These are phyloP conservation scores for Pemphredon lugubris DNA, from an alignment of 2,888 invertebrate genomes.

Conservation along the genomic window DNA sequence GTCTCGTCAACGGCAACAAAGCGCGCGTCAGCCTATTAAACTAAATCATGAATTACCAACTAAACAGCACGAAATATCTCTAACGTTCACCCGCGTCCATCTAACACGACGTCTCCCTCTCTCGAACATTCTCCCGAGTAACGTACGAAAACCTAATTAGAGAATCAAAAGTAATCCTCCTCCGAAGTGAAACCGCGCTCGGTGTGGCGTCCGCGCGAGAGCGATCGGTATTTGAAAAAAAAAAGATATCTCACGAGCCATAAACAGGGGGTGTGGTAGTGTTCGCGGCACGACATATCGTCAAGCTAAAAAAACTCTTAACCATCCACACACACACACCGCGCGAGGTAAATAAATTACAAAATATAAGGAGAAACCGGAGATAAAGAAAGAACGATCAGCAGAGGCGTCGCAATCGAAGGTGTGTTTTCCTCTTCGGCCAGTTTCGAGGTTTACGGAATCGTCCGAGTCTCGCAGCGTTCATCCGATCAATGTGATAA, in stretches of 20 bases:
- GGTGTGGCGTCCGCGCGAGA: neutral
- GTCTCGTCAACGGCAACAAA: slow-evolving; percentile 7
- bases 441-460: too few relatives aligned
- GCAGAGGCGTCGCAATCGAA: slow-evolving; percentile 30
- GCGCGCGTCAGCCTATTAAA: too few relatives aligned
- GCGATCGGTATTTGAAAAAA: too few relatives aligned
- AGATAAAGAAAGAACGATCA: slow-evolving; percentile 29
- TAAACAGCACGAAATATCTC: slow-evolving; percentile 5
- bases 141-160: too few relatives aligned
- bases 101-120: neutral
- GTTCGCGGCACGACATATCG: neutral
- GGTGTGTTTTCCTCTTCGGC: slow-evolving; percentile 10
- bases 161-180: too few relatives aligned
- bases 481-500: slow-evolving; percentile 2
- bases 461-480: too few relatives aligned
- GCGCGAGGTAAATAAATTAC: slow-evolving; percentile 42
- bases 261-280: too few relatives aligned
- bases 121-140: neutral
- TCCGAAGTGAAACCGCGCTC: neutral
- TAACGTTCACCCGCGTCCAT: neutral
- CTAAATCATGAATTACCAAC: too few relatives aligned
- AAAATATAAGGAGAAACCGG: slow-evolving; percentile 10
- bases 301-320: neutral
- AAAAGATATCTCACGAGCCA: slow-evolving; percentile 14
- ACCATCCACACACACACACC: slow-evolving; percentile 21